Evolutionary conservation across 1,140 invertebrate genomes (phyloP), one percentile per base, ranked within the genome.

Genomic region (Araneus ventricosus): DNA sequence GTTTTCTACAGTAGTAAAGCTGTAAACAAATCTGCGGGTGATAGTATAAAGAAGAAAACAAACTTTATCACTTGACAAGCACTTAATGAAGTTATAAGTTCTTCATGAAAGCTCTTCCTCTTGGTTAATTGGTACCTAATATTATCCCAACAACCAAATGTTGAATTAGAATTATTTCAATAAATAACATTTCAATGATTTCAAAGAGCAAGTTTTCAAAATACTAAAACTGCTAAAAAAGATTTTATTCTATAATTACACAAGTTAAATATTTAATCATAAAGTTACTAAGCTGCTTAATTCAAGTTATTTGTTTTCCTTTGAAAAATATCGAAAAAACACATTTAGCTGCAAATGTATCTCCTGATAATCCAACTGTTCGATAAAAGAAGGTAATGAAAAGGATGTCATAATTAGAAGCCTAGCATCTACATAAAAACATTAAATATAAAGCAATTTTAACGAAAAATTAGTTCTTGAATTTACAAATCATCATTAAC

Each of bases 51-150:
- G 14, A 45, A 45, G 45, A 17, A 52, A 52, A 67, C 14, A 67
- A 67, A n/a, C 2, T 67, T 22, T 4, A n/a, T 52, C 41, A 34
- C 27, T 91, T 59, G 7, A 79, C 37, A 22, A 86, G 82, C n/a
- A 70, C 59, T 70, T 70, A 86, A 37, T 20, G 57, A 24, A 22
- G 27, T 34, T 61, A 92, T 24, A 14, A 92, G 52, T 59, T 85
- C 79, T 41, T 85, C 80, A 75, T 86, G 61, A 86, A 92, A 34
- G 59, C 6, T 86, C 79, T 92, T 86, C 90, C 90, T 86, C 80
- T n/a, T 92, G 52, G 24, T n/a, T 75, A 92, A 30, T 22, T 86
- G 61, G 52, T 67, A 92, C 59, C 70, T 92, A n/a, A 86, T 86
- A 45, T 57, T 27, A n/a, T 85, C 90, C 90, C 30, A 92, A 70